A percentile compares a stretch with the other conserved stretches of the same genome.
phyloP scores from a whole-genome alignment of 2,113 vertebrate genomes.

The Asarcornis scutulata region DNA sequence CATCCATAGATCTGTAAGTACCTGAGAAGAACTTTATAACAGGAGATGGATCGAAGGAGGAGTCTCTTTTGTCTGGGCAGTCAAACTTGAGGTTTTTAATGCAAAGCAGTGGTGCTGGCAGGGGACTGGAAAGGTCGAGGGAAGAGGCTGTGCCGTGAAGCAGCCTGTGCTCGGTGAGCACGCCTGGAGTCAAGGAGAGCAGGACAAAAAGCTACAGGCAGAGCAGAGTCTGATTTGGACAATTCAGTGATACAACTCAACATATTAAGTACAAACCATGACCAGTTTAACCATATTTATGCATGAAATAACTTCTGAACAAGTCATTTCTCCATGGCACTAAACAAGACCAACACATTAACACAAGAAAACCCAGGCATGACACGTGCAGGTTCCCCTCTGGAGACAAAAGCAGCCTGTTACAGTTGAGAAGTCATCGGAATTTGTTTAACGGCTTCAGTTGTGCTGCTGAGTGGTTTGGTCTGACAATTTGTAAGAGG shows the following conservation, averaged over 20 bases:
- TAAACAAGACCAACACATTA: neutral
- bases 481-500: neutral
- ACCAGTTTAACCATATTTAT: neutral
- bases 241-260: neutral
- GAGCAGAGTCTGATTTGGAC: neutral
- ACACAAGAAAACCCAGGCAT: neutral
- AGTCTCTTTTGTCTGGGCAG: neutral
- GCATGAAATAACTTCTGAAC: neutral
- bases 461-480: neutral
- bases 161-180: neutral
- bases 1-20: neutral
- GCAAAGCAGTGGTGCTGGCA: fast-evolving
- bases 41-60: neutral
- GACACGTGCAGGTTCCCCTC: neutral
- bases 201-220: neutral
- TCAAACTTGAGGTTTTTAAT: slow-evolving; percentile 28
- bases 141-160: neutral
- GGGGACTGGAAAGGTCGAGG: neutral
- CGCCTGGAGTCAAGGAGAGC: neutral
- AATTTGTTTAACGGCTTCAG: neutral
- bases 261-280: neutral
- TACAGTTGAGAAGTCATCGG: neutral
- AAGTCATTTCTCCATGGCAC: neutral
- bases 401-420: neutral
- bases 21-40: neutral